Conservation (phyloP, 2,888 invertebrate species). For the Helobdella robusta region DNA sequence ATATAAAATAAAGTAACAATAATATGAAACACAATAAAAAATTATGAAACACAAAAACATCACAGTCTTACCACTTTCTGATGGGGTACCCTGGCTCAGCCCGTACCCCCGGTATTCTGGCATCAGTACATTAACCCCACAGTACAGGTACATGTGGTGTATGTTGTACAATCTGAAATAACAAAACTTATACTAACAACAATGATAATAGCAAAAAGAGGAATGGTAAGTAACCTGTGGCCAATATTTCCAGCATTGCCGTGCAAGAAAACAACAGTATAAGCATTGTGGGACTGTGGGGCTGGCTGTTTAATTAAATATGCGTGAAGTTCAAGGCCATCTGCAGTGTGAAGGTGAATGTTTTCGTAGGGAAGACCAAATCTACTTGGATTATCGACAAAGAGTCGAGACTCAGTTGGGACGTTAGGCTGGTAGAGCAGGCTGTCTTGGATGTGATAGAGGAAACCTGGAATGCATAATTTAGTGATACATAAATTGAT, state of each 20-base stretch:
- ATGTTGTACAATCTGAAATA: conserved; percentile 67
- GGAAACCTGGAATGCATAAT: conserved; percentile 30
- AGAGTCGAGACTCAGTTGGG: conserved; percentile 76
- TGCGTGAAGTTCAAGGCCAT: conserved; percentile 47
- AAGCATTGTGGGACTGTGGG: conserved; percentile 50
- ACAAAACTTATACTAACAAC: not conserved
- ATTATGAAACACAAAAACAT: not conserved
- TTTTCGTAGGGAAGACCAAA: conserved; percentile 79
- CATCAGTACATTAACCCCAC: conserved; percentile 76
- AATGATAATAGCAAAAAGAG: not conserved
- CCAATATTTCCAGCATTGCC: conserved; percentile 96
- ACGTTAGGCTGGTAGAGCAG: conserved; percentile 80
- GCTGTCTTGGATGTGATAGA: conserved; percentile 70
- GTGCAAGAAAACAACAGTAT: conserved; percentile 81
- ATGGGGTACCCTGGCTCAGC: conserved; percentile 72
- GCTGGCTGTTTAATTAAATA: conserved; percentile 49
- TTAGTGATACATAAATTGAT: too few species aligned
- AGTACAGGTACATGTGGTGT: conserved; percentile 69
- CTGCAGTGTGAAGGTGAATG: conserved; percentile 57
- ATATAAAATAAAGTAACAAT: not conserved
- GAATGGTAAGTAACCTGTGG: conserved; percentile 54
- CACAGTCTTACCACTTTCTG: conserved; percentile 59
- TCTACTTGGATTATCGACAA: conserved; percentile 74
- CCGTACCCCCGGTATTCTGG: conserved; percentile 94
- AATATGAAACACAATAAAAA: not conserved